phyloP scores from a whole-genome alignment of 2,113 vertebrate species.

The Nothobranchius kuhntae region DNA sequence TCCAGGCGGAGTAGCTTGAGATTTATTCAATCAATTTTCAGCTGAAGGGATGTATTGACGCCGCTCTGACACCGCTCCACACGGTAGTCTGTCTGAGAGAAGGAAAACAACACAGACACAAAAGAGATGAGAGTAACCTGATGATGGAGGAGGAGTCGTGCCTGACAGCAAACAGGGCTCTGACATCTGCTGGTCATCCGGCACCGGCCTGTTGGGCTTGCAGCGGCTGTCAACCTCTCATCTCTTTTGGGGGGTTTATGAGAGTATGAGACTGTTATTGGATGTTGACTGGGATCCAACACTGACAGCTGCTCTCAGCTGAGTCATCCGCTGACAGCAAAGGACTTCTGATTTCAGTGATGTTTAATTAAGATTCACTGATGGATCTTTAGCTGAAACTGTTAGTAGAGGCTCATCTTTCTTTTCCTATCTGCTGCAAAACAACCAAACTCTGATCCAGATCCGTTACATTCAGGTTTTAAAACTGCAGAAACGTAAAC shows the following conservation, averaged over 20 bases:
- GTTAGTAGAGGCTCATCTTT: conserved; percentile 2
- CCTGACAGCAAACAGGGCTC: conserved; percentile 20
- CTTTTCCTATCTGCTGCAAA: neutral
- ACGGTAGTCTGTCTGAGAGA: conserved; percentile 6
- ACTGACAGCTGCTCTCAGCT: conserved; percentile 4
- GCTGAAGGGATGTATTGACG: conserved; percentile 16
- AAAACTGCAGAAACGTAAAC: too few species aligned
- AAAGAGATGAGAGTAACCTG: conserved; percentile 13
- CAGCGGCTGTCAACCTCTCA: conserved; percentile 13
- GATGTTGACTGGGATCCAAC: conserved; percentile 21
- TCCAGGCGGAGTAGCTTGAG: conserved; percentile 24
- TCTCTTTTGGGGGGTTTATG: conserved; percentile 21
- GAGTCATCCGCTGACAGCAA: conserved; percentile 7
- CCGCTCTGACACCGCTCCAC: conserved; percentile 2
- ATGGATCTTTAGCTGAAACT: neutral
- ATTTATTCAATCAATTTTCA: conserved; percentile 42
- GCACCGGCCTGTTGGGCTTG: conserved; percentile 4
- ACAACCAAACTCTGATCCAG: neutral
- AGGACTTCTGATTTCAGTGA: neutral
- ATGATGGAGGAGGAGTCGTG: conserved; percentile 6
- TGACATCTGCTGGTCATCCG: conserved; percentile 13
- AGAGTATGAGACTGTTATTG: conserved; percentile 6
- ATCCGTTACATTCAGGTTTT: neutral
- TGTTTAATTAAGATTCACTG: neutral
- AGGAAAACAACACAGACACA: neutral